phyloP scores from a whole-genome alignment of 2,113 vertebrate genomes.

The Antennarius striatus region DNA sequence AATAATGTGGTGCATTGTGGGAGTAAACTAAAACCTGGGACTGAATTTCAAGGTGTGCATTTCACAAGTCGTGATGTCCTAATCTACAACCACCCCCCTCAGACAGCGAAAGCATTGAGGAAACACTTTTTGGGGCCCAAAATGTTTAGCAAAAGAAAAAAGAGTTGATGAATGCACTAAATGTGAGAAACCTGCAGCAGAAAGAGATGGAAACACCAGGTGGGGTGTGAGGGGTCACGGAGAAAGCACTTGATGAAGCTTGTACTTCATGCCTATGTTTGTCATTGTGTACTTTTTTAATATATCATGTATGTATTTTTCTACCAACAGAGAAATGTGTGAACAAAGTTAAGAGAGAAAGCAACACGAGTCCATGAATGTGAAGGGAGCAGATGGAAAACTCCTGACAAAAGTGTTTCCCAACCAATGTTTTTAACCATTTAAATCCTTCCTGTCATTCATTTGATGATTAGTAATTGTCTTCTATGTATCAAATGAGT shows the following conservation, averaged over 20 bases:
- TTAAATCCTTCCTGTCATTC: constrained; percentile 28
- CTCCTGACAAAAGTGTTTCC: constrained; percentile 16
- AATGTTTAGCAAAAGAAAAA: constrained; percentile 28
- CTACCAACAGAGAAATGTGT: constrained; percentile 69
- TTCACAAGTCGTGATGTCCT: constrained; percentile 17
- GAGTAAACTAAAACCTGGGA: constrained; percentile 2
- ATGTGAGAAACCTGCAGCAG: constrained; percentile 31
- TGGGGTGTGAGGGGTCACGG: constrained; percentile 31
- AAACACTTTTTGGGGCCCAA: constrained; percentile 17
- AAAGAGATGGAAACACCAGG: background rate
- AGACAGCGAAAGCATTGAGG: constrained; percentile 5
- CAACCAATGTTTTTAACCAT: constrained; percentile 15
- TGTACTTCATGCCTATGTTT: constrained; percentile 67
- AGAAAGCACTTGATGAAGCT: constrained; percentile 75
- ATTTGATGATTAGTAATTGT: constrained; percentile 10
- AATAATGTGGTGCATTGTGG: background rate
- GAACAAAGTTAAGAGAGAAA: constrained; percentile 45
- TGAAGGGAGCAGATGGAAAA: constrained; percentile 51
- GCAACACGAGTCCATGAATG: constrained; percentile 60
- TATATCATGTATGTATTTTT: constrained; percentile 82
- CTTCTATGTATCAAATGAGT: constrained; percentile 16
- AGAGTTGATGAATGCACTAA: constrained; percentile 55
- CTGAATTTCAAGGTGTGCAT: constrained; percentile 21
- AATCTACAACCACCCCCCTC: constrained; percentile 8
- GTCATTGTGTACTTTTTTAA: constrained; percentile 65